Conservation (phyloP, 2,113 vertebrate species). For the Motacilla tschutschensis region DNA sequence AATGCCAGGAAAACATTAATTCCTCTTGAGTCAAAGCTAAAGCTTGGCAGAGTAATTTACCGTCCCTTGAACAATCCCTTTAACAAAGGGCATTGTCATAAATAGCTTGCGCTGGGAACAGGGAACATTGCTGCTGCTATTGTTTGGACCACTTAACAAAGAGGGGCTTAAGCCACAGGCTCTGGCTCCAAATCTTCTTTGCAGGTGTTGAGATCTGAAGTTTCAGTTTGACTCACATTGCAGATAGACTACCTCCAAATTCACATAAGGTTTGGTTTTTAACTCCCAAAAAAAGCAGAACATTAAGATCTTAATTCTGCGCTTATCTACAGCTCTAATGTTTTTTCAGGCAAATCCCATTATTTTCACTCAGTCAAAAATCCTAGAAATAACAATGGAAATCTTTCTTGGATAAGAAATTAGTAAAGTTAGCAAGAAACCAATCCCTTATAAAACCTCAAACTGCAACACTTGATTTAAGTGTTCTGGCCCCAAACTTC, state of each 20-base stretch:
- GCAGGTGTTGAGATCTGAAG: constrained; percentile 40
- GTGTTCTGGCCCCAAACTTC: neutral
- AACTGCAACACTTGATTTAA: neutral
- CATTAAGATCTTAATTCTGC: neutral
- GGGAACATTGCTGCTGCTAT: constrained; percentile 41
- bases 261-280: neutral
- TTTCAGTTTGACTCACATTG: neutral
- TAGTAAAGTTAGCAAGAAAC: neutral
- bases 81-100: constrained; percentile 58
- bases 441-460: neutral
- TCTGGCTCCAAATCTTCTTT: constrained; percentile 50
- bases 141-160: constrained; percentile 53
- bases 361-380: constrained; percentile 25
- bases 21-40: constrained; percentile 45
- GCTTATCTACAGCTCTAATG: neutral
- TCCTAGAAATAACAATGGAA: constrained; percentile 1
- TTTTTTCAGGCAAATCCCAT: constrained; percentile 42
- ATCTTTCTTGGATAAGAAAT: constrained; percentile 7
- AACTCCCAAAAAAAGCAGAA: neutral
- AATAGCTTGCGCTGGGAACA: constrained; percentile 59
- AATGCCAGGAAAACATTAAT: constrained; percentile 70
- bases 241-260: neutral
- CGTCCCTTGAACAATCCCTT: constrained; percentile 47
- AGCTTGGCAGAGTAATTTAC: constrained; percentile 63
- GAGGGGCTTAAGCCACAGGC: constrained; percentile 3